A percentile compares a stretch with the other conserved stretches of the same genome.
These are phyloP conservation scores for Sinocyclocheilus grahami DNA, from an alignment of 2,113 vertebrate genomes.

Conservation along the genomic window DNA sequence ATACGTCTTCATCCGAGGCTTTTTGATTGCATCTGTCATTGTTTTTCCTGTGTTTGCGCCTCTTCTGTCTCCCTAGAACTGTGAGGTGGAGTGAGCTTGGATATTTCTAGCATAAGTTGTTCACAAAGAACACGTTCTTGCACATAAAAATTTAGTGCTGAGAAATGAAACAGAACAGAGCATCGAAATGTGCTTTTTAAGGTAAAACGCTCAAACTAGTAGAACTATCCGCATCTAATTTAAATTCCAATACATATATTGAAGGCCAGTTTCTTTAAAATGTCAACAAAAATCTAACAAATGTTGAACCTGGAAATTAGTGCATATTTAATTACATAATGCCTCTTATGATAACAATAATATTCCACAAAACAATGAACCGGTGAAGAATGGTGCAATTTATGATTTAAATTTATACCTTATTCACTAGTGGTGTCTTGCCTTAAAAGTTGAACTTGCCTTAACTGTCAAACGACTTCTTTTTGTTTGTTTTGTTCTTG, in stretches of 20 bases:
- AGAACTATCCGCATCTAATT: background rate
- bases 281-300: background rate
- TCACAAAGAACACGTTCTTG: background rate
- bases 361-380: background rate
- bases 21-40: constrained; percentile 21
- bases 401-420: background rate
- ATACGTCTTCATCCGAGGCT: constrained; percentile 12
- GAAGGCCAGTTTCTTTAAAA: background rate
- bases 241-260: background rate
- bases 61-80: background rate
- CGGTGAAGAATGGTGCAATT: background rate
- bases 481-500: background rate
- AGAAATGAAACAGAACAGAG: background rate
- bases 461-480: background rate
- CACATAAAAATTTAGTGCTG: background rate
- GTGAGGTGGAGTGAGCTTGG: background rate
- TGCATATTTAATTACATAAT: background rate
- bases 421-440: background rate
- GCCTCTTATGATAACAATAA: background rate
- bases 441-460: background rate
- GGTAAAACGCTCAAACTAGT: background rate
- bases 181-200: background rate
- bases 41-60: background rate
- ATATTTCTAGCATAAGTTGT: background rate
- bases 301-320: background rate